Evolutionary conservation across 2,888 invertebrate species (phyloP), one percentile per base, ranked within the genome.

Genomic region (Pelosia muscerda): DNA sequence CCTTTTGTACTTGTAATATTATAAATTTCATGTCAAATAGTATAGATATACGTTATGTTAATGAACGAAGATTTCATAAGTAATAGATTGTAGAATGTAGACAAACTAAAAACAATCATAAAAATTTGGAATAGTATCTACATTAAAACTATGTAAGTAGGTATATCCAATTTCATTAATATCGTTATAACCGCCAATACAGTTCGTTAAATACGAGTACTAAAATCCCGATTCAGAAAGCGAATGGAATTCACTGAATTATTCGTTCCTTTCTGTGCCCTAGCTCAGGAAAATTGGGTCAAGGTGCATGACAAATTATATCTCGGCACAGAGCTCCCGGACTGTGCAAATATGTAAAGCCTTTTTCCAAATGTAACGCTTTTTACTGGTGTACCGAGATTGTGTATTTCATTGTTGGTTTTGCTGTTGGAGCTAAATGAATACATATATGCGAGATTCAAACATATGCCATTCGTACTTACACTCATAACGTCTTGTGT

Each of bases 291-390:
- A 82, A 88, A 84, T 74, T 86, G 64, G 88, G 91, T 91, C 91
- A 92, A 91, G 90, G 91, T 91, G 84, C 78, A 83, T 82, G 85
- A 84, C 85, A 87, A 90, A 88, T 89, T 89, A 90, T 90, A 88
- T 87, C 83, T 79, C 76, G 82, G 82, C 81, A 82, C 26, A 56
- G 26, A 80, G 81, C 81, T 81, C 85, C 82, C 80, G 79, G 79
- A 80, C 75, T 84, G 82, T 82, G 83, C 86, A 89, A 92, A 90
- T 87, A 90, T 85, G 86, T 78, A 79, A 85, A 88, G 82, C 83
- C 85, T 85, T 88, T 90, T 87, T 84, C 81, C 80, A 83, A 87
- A 87, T 84, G 86, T 84, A 82, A 81, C 82, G 84, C 77, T 84
- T 84, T 86, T 86, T 81, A 75, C 83, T 80, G 77, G 73, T 75